These are phyloP conservation scores for Chirona hameri DNA, from an alignment of 2,888 invertebrate genomes.

Conservation along the genomic window DNA sequence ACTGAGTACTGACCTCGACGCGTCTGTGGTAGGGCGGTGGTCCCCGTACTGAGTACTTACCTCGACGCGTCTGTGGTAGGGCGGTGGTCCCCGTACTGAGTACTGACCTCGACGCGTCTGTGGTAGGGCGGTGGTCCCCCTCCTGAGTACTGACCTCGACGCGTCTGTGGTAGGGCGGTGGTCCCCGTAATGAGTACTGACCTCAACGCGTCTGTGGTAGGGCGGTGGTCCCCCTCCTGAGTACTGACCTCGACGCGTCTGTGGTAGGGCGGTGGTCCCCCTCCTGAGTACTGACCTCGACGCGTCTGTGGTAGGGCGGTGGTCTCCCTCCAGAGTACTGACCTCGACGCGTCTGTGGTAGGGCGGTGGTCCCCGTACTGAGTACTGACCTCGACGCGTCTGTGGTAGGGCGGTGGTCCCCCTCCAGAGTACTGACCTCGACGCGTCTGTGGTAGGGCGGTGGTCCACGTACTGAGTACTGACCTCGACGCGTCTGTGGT, in stretches of 20 bases:
- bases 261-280: conserved; percentile 60
- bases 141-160: conserved; percentile 50
- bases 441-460: conserved; percentile 59
- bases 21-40: not conserved
- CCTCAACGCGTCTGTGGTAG: not conserved
- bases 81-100: no score
- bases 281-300: no score
- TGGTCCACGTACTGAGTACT: no score
- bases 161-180: conserved; percentile 61
- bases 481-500: not conserved
- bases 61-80: conserved; percentile 58
- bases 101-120: no score
- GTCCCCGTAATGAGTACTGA: no score
- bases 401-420: not conserved
- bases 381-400: no score
- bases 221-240: not conserved
- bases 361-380: no score
- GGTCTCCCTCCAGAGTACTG: conserved; percentile 12
- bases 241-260: conserved; percentile 55
- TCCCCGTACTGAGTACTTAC: conserved; percentile 42
- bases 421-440: conserved; percentile 48
- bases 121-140: not conserved
- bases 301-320: not conserved
- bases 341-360: conserved; percentile 58
- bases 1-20: no score